Evolutionary conservation across 2,113 vertebrate species (phyloP).

Genomic region (Holacanthus passer): DNA sequence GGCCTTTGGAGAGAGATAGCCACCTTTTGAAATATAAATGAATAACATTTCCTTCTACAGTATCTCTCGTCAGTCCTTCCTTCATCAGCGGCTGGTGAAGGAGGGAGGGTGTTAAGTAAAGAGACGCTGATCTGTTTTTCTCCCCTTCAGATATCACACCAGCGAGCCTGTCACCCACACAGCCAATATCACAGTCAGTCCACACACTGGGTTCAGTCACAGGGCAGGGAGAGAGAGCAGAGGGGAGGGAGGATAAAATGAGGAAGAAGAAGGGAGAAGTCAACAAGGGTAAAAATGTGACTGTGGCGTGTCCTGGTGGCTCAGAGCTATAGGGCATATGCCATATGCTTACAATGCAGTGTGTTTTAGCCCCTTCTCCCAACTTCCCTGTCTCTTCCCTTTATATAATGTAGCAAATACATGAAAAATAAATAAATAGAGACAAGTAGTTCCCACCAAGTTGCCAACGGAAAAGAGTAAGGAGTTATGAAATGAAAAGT

Average conservation of each 20-base stretch:
- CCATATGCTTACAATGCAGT: conserved; percentile 16
- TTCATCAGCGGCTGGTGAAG: conserved; percentile 57
- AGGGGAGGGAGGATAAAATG: conserved; percentile 43
- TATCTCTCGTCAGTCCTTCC: conserved; percentile 46
- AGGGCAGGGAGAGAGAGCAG: conserved; percentile 57
- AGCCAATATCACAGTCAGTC: conserved; percentile 79
- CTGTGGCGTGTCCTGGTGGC: conserved; percentile 37
- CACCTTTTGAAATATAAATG: conserved; percentile 72
- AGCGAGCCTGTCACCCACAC: conserved; percentile 75
- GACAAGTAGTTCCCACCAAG: neutral
- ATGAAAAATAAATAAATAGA: conserved; percentile 19
- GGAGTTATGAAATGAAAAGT: conserved; percentile 4
- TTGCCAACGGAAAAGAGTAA: neutral
- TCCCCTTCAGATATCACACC: conserved; percentile 76
- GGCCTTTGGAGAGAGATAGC: conserved; percentile 43
- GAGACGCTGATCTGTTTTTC: conserved; percentile 77
- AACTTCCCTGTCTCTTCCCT: neutral
- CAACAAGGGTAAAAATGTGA: conserved; percentile 51
- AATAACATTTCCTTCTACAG: conserved; percentile 42
- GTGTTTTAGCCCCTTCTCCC: neutral
- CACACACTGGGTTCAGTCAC: conserved; percentile 72
- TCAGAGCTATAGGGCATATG: conserved; percentile 35
- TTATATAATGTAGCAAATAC: conserved; percentile 11
- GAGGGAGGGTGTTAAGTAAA: conserved; percentile 75
- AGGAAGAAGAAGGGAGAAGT: conserved; percentile 39